Evolutionary conservation across 2,113 vertebrate species (phyloP), one percentile per base, ranked within the genome.

Genomic region (Peucedramus taeniatus): DNA sequence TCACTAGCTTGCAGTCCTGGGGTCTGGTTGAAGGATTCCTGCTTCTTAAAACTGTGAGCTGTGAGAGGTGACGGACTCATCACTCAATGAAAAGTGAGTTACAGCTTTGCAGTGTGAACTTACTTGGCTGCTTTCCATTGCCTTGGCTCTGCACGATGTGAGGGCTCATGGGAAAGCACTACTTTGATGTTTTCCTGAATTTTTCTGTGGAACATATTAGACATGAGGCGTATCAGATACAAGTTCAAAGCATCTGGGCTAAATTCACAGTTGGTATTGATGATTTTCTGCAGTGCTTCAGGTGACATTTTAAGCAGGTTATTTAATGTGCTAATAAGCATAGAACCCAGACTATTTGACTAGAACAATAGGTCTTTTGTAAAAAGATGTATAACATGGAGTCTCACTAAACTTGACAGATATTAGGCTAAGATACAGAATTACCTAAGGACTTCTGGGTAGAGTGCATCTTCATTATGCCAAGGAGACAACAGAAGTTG

Each of bases 21-120:
- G 75, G 66, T 51, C 89, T 87, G 87, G 13, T 9, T 95, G 91
- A 96, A 96, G 89, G 54, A 96, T 91, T 96, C n/a, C 30, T 91
- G 66, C 78, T 51, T 83, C 91, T 87, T 70, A 69, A 83, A 96
- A 12, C 56, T 66, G 53, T 11, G 24, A 94, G 78, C 1, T 57
- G 89, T 1, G 0, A 87, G 87, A 93, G 82, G 75, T 74, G 89
- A 87, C 1, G 1, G 91, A 80, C 57, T 80, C 93, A 85, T 96
- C 71, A 23, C 66, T 94, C 94, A 69, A 37, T 50, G 93, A 68
- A 70, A 90, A 91, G 65, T 39, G 89, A 96, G 91, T 83, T 90
- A 85, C 0, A 1, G 35, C 70, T 90, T n/a, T 72, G 63, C 90
- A 85, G 89, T 8, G 27, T 28, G 75, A 90, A 47, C 87, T 91